These are phyloP conservation scores for Augochlora pura DNA, from an alignment of 1,140 invertebrate genomes.

Conservation along the genomic window DNA sequence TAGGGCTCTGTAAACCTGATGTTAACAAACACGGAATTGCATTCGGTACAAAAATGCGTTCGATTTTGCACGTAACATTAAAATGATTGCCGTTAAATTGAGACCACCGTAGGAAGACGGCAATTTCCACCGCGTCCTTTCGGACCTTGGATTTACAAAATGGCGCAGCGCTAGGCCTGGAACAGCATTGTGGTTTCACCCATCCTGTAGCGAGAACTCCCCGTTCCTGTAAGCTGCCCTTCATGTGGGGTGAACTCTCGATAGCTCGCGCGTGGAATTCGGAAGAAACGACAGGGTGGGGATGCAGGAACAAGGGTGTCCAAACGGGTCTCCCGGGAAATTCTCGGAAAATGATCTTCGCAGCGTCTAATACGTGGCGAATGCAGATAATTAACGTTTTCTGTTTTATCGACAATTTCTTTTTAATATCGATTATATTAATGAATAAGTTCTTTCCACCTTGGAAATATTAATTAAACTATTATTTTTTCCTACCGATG, in stretches of 20 bases:
- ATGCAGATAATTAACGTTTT: no score
- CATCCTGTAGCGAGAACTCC: conserved; percentile 34
- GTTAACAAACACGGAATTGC: no score
- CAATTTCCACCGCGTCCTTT: conserved; percentile 17
- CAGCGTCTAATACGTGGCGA: no score
- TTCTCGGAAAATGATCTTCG: conserved; percentile 51
- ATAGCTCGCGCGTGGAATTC: conserved; percentile 44
- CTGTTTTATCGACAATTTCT: no score
- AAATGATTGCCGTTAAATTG: background rate
- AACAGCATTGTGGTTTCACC: conserved; percentile 49
- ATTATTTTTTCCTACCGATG: no score
- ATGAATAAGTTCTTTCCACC: no score
- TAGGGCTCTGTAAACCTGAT: no score
- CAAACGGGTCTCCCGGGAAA: conserved; percentile 36
- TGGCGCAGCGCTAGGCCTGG: conserved; percentile 40
- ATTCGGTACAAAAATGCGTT: background rate
- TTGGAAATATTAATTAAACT: no score
- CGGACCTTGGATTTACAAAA: conserved; percentile 55
- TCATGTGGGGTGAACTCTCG: conserved; percentile 42
- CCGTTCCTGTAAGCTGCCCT: conserved; percentile 55
- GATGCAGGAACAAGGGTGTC: conserved; percentile 4
- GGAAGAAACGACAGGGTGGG: conserved; percentile 25
- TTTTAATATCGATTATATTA: no score
- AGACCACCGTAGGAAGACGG: background rate
- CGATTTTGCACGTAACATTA: no score